These are phyloP conservation scores for Hirtodrosophila duncani DNA, from an alignment of 2,888 invertebrate genomes.

Conservation along the genomic window DNA sequence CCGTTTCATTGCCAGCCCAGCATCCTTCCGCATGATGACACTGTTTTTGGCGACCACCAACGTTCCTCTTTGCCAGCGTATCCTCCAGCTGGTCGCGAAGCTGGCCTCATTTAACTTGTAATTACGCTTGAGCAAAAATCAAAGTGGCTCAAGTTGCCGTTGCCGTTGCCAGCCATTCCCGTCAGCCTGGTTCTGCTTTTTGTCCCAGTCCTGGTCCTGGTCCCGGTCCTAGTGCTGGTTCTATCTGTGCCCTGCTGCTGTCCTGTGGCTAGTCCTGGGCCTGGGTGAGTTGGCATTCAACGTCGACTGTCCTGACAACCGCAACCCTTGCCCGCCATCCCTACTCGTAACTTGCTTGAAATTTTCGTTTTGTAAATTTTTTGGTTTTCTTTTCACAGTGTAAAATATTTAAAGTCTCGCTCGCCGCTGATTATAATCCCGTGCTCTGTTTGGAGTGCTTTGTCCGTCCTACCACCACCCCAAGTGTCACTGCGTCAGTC, in stretches of 20 bases:
- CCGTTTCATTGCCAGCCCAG: conserved; percentile 68
- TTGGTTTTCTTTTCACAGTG: conserved; percentile 41
- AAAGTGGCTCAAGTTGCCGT: conserved; percentile 72
- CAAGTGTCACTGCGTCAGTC: conserved; percentile 30
- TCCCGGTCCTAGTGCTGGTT: too few species aligned
- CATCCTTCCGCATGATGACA: conserved; percentile 71
- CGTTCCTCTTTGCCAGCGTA: conserved; percentile 6
- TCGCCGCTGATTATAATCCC: conserved; percentile 66
- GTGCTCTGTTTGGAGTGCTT: conserved; percentile 23
- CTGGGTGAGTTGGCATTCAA: conserved; percentile 1
- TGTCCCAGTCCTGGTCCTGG: too few species aligned
- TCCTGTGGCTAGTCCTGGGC: conserved; percentile 1
- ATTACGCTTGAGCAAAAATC: conserved; percentile 72
- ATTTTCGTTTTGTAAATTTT: conserved; percentile 14
- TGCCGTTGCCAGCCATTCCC: conserved; percentile 20
- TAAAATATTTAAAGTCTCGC: conserved; percentile 71
- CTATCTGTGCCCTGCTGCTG: conserved; percentile 26
- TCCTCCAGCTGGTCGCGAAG: conserved; percentile 30
- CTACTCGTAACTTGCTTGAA: too few species aligned
- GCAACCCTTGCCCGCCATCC: too few species aligned
- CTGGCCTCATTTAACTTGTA: conserved; percentile 76
- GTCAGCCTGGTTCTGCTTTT: not conserved
- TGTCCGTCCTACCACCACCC: conserved; percentile 23
- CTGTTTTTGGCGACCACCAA: conserved; percentile 63
- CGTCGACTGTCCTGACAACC: conserved; percentile 38